Evolutionary conservation across 2,797 vertebrate species (phyloP).

Genomic region (Molossus molossus): DNA sequence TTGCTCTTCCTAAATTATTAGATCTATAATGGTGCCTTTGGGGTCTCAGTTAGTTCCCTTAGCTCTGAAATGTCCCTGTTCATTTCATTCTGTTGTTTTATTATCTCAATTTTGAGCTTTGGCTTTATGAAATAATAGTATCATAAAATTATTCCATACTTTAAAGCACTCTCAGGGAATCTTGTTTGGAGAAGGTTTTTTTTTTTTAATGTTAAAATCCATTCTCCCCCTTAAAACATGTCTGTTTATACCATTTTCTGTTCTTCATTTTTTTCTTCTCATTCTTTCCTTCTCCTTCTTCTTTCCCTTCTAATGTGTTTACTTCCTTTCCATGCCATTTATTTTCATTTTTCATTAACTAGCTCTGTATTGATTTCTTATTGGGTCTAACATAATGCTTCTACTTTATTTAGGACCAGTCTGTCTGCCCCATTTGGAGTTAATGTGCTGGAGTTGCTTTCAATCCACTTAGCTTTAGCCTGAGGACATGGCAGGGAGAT

Average conservation of each 20-base stretch:
- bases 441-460: not conserved
- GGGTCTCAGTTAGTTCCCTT: conserved; percentile 1
- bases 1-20: conserved; percentile 50
- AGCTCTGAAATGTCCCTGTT: not conserved
- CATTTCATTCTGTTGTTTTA: conserved; percentile 24
- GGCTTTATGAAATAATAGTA: not conserved
- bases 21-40: not conserved
- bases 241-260: conserved; percentile 7
- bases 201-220: not conserved
- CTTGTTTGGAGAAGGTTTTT: not conserved
- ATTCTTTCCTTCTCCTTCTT: not conserved
- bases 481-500: not conserved
- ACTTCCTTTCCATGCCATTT: not conserved
- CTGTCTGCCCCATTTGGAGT: not conserved
- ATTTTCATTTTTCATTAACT: not conserved
- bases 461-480: not conserved
- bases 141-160: not conserved
- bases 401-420: not conserved
- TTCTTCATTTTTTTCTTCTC: not conserved
- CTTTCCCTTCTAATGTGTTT: not conserved
- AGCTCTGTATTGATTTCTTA: not conserved
- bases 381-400: not conserved
- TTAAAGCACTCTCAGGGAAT: conserved; percentile 2
- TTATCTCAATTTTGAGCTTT: not conserved
- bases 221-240: not conserved